Base-by-base conservation (phyloP, 2,888 invertebrate genomes). In the Erynnis tages region DNA sequence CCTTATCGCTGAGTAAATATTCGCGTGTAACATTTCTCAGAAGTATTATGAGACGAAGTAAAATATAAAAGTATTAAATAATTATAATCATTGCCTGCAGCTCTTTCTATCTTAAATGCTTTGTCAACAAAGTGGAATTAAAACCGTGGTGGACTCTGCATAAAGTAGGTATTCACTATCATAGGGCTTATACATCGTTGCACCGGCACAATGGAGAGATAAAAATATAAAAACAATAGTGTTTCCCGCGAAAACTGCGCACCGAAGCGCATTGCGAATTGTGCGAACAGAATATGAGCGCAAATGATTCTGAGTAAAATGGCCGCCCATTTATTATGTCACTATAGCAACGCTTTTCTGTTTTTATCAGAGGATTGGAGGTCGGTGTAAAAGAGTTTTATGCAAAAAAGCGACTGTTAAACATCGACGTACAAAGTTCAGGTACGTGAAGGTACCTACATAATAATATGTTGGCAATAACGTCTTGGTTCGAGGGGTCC, bases 101-200 rank as follows among this genome's bases (percentile, higher is more conserved):
- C 11, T 32, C 25, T 40, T 32, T 32, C 17, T 35, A 21, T 6
- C 30, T 27, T 13, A 25, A 25, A 25, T 16, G 38, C 41, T n/a
- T 35, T 17, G 10, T 17, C 35, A 32, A 32, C 16, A 16, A 32
- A 17, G 49, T 35, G 10, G 10, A 10, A 41, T 49, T 49, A 34
- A 41, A 16, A 19, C 16, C 14, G 27, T 19, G 27, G 49, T 49
- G 40, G 35, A 34, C 27, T 27, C 35, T 69, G 72, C 71, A 75
- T 77, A 76, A 80, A 72, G 74, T 82, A 71, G 79, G 77, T 76
- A 79, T 79, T 79, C 73, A 67, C 69, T 81, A 83, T 85, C 83
- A 71, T 78, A 73, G 86, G 83, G 85, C 81, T 81, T 72, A 79
- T 78, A 82, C 85, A 78, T 77, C 73, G 76, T 73, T 69, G 75